Evolutionary conservation across 2,797 vertebrate genomes (phyloP).

Genomic region (Acrocephalus scirpaceus): DNA sequence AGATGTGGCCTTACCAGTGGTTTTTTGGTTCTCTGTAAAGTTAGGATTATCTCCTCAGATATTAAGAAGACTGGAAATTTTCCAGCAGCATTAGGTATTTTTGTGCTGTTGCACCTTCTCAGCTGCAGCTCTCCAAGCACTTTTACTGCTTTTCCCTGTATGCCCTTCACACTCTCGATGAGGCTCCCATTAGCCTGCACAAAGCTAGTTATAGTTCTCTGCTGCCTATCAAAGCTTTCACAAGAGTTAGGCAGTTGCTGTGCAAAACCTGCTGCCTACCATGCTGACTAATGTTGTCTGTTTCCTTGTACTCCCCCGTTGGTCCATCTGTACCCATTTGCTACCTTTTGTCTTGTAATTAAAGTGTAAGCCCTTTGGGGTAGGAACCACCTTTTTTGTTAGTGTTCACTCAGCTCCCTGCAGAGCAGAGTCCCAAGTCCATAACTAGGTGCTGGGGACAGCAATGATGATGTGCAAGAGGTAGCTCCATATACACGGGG

Average conservation of each 20-base stretch:
- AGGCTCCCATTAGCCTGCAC: neutral
- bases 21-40: neutral
- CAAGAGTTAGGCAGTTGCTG: slow-evolving; percentile 52
- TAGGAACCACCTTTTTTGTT: neutral
- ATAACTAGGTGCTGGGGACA: neutral
- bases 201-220: neutral
- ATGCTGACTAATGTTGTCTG: slow-evolving; percentile 66
- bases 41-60: neutral
- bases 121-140: neutral
- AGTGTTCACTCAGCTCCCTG: neutral
- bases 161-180: neutral
- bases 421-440: neutral
- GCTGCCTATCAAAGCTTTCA: slow-evolving; percentile 32
- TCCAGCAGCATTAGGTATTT: neutral
- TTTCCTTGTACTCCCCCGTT: slow-evolving; percentile 62
- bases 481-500: accelerated
- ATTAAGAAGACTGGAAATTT: neutral
- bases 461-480: neutral
- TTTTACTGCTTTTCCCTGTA: neutral
- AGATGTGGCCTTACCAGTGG: neutral
- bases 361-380: neutral
- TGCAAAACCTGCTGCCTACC: slow-evolving; percentile 59
- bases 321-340: slow-evolving; percentile 69
- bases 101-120: neutral
- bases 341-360: slow-evolving; percentile 61